Conservation (phyloP, 2,113 vertebrate species). For the Tetrax tetrax region DNA sequence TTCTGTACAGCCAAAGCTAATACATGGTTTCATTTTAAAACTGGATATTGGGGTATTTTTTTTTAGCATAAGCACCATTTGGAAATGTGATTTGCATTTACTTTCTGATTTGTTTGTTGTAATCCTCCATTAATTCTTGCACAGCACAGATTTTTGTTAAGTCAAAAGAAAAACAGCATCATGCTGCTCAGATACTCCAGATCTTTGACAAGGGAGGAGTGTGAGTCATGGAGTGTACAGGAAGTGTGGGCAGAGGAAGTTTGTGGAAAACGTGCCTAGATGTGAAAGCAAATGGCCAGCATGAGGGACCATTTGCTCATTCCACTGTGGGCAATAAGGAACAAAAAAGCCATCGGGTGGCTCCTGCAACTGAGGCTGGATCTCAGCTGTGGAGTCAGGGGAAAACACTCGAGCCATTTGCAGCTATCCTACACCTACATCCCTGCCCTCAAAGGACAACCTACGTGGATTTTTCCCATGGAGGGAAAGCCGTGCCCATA, state of each 20-base stretch:
- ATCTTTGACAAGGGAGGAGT: not conserved
- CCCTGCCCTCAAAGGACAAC: not conserved
- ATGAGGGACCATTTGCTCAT: not conserved
- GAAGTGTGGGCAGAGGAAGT: not conserved
- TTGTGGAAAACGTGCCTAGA: not conserved
- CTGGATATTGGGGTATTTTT: not conserved
- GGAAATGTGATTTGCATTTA: not conserved
- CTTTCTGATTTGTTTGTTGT: not conserved
- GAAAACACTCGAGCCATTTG: not conserved
- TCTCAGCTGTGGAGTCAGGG: not conserved
- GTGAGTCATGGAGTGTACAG: not conserved
- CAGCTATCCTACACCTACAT: not conserved
- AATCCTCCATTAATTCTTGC: not conserved
- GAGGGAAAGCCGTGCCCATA: not conserved
- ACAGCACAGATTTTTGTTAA: not conserved
- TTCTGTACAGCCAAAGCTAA: not conserved
- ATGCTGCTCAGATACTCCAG: not conserved
- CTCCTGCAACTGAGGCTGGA: accelerated
- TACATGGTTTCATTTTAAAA: not conserved
- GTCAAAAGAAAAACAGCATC: not conserved
- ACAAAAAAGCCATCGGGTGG: accelerated
- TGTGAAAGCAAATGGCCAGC: not conserved
- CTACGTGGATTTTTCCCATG: accelerated
- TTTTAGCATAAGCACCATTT: not conserved
- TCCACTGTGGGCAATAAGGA: not conserved